A percentile compares a stretch with the other conserved stretches of the same genome.
phyloP scores from a whole-genome alignment of 2,888 invertebrate species.

The Theodoxus fluviatilis region DNA sequence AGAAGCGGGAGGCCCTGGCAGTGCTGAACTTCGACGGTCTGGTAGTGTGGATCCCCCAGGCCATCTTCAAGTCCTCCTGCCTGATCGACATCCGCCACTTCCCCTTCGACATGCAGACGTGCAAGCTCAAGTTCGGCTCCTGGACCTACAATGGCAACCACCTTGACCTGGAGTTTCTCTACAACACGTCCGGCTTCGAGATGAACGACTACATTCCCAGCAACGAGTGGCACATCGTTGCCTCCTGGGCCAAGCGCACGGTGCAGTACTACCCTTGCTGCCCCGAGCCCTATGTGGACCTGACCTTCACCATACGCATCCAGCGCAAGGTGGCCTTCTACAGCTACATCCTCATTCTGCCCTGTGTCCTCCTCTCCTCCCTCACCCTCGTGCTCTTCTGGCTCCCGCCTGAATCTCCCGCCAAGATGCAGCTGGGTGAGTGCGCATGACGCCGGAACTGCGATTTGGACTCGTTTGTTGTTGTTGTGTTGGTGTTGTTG shows the following conservation, averaged over 20 bases:
- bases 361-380: conserved; percentile 65
- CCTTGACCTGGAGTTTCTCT: conserved; percentile 48
- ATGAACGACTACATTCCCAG: conserved; percentile 61
- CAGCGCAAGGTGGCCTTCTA: conserved; percentile 60
- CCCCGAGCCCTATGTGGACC: conserved; percentile 60
- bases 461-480: too few relatives aligned
- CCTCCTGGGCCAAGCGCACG: conserved; percentile 56
- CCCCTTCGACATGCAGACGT: conserved; percentile 64
- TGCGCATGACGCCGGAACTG: too few relatives aligned
- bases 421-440: conserved; percentile 66
- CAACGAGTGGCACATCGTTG: conserved; percentile 65
- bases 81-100: conserved; percentile 64
- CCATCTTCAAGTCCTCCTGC: conserved; percentile 64
- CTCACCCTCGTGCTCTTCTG: conserved; percentile 66
- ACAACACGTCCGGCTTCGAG: conserved; percentile 47
- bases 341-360: conserved; percentile 65
- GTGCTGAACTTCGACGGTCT: conserved; percentile 58
- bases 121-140: conserved; percentile 64
- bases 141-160: conserved; percentile 65
- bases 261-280: conserved; percentile 61
- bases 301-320: conserved; percentile 61
- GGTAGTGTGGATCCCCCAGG: conserved; percentile 61
- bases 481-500: too few relatives aligned
- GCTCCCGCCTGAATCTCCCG: conserved; percentile 67
- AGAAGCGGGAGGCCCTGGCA: conserved; percentile 63